These are phyloP conservation scores for Cosmia trapezina DNA, from an alignment of 2,888 invertebrate genomes.

Conservation along the genomic window DNA sequence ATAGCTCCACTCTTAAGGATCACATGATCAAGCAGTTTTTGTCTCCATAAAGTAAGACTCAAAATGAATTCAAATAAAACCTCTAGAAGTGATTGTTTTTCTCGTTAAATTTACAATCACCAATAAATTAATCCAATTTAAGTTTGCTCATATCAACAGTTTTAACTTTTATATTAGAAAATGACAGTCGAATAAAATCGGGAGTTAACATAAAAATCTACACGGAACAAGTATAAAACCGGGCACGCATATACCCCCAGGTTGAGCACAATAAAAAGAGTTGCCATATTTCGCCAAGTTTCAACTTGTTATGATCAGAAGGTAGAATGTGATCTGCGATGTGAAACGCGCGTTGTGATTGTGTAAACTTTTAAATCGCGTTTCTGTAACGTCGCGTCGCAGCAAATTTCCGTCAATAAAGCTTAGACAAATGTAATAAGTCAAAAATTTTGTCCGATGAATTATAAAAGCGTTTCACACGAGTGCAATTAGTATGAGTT, in stretches of 20 bases:
- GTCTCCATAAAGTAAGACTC: conserved; percentile 6
- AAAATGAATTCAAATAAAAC: conserved; percentile 33
- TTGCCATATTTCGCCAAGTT: conserved; percentile 81
- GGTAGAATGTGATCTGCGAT: conserved; percentile 71
- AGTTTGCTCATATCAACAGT: conserved; percentile 72
- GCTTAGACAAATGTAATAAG: conserved; percentile 70
- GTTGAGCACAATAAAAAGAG: conserved; percentile 79
- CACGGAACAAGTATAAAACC: conserved; percentile 78
- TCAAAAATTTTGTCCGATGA: conserved; percentile 37
- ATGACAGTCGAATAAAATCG: conserved; percentile 75
- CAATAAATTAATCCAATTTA: conserved; percentile 73
- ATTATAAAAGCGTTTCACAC: conserved; percentile 47
- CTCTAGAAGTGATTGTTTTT: conserved; percentile 61
- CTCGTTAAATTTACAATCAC: conserved; percentile 64
- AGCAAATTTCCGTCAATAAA: conserved; percentile 67
- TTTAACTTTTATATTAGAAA: conserved; percentile 75
- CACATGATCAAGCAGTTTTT: conserved; percentile 3
- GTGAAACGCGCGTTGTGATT: conserved; percentile 73
- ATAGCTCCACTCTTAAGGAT: conserved; percentile 32
- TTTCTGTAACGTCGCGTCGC: conserved; percentile 64
- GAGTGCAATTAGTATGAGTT: conserved; percentile 21
- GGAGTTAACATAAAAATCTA: conserved; percentile 78
- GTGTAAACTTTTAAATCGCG: conserved; percentile 79
- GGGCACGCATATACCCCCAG: conserved; percentile 68
- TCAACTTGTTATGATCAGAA: conserved; percentile 83